phyloP scores from a whole-genome alignment of 2,113 vertebrate species.

The Micromys minutus region DNA sequence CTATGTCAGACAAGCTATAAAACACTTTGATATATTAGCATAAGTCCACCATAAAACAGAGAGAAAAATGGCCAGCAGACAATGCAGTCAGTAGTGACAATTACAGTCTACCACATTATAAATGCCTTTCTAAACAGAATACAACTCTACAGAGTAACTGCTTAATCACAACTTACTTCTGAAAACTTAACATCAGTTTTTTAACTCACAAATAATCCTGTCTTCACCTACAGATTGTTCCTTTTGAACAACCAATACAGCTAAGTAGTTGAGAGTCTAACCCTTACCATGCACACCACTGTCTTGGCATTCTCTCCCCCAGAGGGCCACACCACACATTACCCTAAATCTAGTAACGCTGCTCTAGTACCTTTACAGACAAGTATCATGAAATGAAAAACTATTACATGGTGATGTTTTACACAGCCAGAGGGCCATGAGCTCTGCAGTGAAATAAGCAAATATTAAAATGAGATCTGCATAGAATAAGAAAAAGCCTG shows the following conservation, averaged over 20 bases:
- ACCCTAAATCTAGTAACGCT: background rate
- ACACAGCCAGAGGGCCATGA: background rate
- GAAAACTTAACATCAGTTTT: background rate
- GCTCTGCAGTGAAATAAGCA: background rate
- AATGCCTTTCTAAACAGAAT: background rate
- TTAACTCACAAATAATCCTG: background rate
- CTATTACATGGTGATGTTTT: background rate
- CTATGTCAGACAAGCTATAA: background rate
- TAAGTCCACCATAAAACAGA: background rate
- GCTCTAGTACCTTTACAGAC: background rate
- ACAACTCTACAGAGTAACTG: background rate
- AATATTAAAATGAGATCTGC: background rate
- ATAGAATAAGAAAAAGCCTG: background rate
- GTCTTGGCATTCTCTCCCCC: background rate
- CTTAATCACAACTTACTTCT: background rate
- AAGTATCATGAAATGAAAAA: conserved; percentile 16
- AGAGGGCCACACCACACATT: background rate
- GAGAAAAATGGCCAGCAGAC: background rate
- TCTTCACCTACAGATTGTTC: background rate
- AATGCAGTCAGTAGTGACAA: background rate
- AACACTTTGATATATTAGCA: background rate
- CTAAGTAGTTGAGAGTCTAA: background rate
- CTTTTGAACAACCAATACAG: background rate
- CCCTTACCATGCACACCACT: background rate
- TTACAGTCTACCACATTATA: background rate